A percentile compares a stretch with the other conserved stretches of the same genome.
Conservation (phyloP, 2,797 vertebrate genomes). For the Nyctibius grandis region DNA sequence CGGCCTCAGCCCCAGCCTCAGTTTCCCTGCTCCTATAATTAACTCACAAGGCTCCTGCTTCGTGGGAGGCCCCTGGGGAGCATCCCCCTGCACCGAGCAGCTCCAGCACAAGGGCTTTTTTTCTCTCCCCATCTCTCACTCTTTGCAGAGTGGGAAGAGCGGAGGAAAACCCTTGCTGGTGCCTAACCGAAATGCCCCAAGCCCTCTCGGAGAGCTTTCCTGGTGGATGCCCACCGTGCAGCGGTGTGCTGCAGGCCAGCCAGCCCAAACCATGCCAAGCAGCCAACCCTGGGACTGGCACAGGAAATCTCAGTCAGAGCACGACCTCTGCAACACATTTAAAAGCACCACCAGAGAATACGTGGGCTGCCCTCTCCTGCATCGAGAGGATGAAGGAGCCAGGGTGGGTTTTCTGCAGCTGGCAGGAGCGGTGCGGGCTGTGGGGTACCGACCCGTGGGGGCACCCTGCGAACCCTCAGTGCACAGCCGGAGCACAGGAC, state of each 20-base stretch:
- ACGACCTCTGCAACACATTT: rapidly evolving
- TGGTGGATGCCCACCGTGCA: rapidly evolving
- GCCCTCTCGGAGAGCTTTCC: background rate
- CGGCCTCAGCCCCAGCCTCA: background rate
- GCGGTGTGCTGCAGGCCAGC: background rate
- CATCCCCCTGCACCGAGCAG: rapidly evolving
- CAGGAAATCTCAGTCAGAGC: background rate
- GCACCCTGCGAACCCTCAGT: background rate
- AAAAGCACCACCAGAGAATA: background rate
- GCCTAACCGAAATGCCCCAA: background rate
- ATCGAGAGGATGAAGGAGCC: background rate
- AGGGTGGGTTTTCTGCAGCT: background rate
- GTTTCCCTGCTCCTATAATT: background rate
- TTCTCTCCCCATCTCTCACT: background rate
- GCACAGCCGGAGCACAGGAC: background rate
- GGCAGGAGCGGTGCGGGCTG: background rate
- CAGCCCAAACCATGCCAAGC: background rate
- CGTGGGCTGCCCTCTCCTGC: background rate
- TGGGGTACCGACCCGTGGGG: background rate
- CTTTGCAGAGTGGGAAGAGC: background rate
- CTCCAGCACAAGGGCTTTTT: background rate
- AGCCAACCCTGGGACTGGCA: background rate
- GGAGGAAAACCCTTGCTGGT: background rate
- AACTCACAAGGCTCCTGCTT: background rate
- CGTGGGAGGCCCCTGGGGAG: background rate